phyloP scores from a whole-genome alignment of 2,888 invertebrate genomes.

The Ectemnius cavifrons region DNA sequence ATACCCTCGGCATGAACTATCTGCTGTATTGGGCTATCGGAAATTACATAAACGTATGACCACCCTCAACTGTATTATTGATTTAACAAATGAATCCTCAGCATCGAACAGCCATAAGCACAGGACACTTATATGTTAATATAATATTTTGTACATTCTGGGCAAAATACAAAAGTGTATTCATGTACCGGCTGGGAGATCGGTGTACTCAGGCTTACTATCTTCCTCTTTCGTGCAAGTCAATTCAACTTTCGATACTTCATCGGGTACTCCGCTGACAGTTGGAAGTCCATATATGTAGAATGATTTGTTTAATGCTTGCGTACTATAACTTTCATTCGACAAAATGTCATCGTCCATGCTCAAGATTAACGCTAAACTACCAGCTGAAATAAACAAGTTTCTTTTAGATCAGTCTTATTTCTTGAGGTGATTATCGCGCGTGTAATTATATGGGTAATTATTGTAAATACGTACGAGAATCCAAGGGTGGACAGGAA shows the following conservation, averaged over 20 bases:
- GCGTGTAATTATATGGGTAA: no score
- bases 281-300: constrained; percentile 61
- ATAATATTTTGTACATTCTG: constrained; percentile 9
- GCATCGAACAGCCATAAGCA: no score
- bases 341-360: constrained; percentile 47
- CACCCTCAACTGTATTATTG: no score
- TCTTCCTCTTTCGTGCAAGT: constrained; percentile 52
- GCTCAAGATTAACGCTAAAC: constrained; percentile 65
- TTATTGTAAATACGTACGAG: constrained; percentile 58
- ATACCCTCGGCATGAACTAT: no score
- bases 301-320: constrained; percentile 58
- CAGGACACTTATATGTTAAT: no score
- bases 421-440: no score
- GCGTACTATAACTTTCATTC: constrained; percentile 45
- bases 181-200: constrained; percentile 25
- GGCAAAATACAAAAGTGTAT: constrained; percentile 7
- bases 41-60: no score
- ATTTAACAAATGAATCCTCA: no score
- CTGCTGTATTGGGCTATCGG: no score
- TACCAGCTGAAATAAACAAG: constrained; percentile 65
- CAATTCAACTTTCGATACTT: constrained; percentile 59
- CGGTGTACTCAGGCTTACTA: constrained; percentile 24
- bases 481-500: constrained; percentile 69
- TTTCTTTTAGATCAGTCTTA: constrained; percentile 31
- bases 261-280: constrained; percentile 57